These are phyloP conservation scores for Bubalus kerabau DNA, from an alignment of 2,113 vertebrate genomes.

Conservation along the genomic window DNA sequence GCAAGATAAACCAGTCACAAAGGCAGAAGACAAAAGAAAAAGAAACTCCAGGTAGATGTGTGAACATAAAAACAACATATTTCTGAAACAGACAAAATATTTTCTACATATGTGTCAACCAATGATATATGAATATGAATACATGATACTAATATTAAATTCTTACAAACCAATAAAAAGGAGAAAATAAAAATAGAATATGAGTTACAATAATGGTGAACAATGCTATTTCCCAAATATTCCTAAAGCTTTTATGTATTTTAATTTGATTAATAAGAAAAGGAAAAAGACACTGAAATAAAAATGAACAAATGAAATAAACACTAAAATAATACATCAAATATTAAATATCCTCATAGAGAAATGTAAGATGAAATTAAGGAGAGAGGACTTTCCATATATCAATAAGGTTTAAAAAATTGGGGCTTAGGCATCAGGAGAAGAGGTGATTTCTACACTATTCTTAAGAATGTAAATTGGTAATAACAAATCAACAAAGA, in stretches of 20 bases:
- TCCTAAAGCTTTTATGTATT: not conserved
- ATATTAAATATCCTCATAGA: not conserved
- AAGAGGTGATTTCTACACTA: not conserved
- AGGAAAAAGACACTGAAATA: not conserved
- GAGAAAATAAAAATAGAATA: not conserved
- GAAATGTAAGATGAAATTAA: not conserved
- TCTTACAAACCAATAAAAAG: not conserved
- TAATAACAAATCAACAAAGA: not conserved
- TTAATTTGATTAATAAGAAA: not conserved
- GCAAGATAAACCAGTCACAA: not conserved
- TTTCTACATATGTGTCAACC: not conserved
- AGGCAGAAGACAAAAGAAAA: not conserved
- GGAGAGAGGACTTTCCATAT: not conserved
- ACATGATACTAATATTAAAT: not conserved
- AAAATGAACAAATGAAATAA: not conserved
- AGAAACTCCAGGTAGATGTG: not conserved
- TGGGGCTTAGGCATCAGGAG: not conserved
- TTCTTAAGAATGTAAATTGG: not conserved
- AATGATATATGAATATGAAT: not conserved
- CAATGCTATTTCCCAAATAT: not conserved
- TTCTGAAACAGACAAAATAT: not conserved
- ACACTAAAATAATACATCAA: not conserved
- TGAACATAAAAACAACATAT: not conserved
- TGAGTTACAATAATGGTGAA: not conserved
- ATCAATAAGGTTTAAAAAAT: not conserved